Conservation (phyloP, 2,888 invertebrate species). For the Ptychoptera contaminata region DNA sequence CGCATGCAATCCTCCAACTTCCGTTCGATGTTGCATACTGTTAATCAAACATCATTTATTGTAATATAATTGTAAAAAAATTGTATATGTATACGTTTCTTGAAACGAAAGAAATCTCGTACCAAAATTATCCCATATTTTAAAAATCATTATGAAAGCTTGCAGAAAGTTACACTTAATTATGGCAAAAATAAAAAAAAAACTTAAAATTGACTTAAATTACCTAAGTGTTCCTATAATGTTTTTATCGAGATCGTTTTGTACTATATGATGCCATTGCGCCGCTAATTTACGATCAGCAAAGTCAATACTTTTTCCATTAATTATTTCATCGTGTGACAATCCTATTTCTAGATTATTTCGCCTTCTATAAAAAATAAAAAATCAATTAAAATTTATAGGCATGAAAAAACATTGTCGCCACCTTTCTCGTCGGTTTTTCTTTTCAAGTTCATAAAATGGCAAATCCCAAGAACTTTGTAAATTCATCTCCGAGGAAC, state of each 20-base stretch:
- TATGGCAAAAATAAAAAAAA: no score
- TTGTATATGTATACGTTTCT: no score
- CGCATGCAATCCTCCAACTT: background rate
- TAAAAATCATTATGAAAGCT: background rate
- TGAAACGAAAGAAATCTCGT: no score
- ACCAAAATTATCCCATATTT: background rate
- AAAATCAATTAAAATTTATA: background rate
- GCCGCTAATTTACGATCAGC: constrained; percentile 3
- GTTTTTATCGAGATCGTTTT: constrained; percentile 3
- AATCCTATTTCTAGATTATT: constrained; percentile 5
- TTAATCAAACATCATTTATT: no score
- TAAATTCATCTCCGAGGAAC: no score
- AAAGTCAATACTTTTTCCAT: constrained; percentile 5
- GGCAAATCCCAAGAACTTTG: constrained; percentile 40
- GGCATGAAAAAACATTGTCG: background rate
- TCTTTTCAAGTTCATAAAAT: constrained; percentile 28
- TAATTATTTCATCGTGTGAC: constrained; percentile 9
- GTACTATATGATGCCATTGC: constrained; percentile 1
- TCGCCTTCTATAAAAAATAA: constrained; percentile 5
- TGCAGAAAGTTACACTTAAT: background rate
- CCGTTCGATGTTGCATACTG: background rate
- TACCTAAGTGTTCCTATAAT: constrained; percentile 2
- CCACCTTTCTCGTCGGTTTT: constrained; percentile 11
- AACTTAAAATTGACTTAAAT: background rate
- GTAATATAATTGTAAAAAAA: background rate